Evolutionary conservation across 2,797 vertebrate species (phyloP).

Genomic region (Clarias laeviceps): DNA sequence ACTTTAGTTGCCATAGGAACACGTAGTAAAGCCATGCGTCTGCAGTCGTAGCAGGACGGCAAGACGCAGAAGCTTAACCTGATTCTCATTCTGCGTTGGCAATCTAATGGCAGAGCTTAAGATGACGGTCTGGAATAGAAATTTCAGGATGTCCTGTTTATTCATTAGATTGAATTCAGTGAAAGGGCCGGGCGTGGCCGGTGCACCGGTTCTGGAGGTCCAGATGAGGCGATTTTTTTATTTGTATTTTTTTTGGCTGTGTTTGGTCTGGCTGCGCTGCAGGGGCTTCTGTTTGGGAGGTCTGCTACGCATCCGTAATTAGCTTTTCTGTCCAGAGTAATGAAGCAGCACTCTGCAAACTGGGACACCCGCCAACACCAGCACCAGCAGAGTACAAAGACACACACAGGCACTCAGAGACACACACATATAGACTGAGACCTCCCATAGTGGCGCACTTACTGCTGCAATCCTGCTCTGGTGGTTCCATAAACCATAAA

Average conservation of each 20-base stretch:
- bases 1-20: conserved; percentile 44
- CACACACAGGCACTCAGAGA: conserved; percentile 6
- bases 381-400: conserved; percentile 35
- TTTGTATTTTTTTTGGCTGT: background rate
- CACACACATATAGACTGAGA: conserved; percentile 32
- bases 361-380: conserved; percentile 45
- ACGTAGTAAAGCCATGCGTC: background rate
- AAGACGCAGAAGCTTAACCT: conserved; percentile 1
- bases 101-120: background rate
- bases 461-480: conserved; percentile 47
- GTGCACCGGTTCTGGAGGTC: conserved; percentile 9
- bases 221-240: conserved; percentile 20
- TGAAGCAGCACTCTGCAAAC: conserved; percentile 46
- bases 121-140: background rate
- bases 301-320: conserved; percentile 47
- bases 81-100: background rate
- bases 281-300: conserved; percentile 48
- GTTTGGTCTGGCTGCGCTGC: conserved; percentile 39
- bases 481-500: conserved; percentile 49
- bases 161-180: conserved; percentile 5
- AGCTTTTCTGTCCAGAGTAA: conserved; percentile 49
- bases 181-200: background rate
- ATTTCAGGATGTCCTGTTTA: conserved; percentile 14
- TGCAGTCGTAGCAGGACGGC: background rate
- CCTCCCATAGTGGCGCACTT: conserved; percentile 44